These are phyloP conservation scores for Leptobrachium ailaonicum DNA, from an alignment of 2,113 vertebrate genomes.

Conservation along the genomic window DNA sequence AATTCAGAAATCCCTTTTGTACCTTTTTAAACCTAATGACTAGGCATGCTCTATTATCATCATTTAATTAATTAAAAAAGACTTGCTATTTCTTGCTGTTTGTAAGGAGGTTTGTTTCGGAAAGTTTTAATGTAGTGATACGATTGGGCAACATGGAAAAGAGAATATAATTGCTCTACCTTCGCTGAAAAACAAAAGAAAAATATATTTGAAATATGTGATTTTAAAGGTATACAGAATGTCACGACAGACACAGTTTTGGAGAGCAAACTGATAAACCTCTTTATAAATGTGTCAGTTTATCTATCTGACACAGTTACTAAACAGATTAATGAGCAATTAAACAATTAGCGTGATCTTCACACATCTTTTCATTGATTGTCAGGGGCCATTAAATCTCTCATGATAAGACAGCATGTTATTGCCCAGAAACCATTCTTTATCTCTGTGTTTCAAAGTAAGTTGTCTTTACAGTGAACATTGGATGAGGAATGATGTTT, in stretches of 20 bases:
- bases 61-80: too few relatives aligned
- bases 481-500: constrained; percentile 51
- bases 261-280: neutral
- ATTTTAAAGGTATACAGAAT: constrained; percentile 7
- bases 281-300: neutral
- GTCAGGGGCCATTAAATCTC: constrained; percentile 37
- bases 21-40: too few relatives aligned
- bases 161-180: neutral
- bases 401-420: constrained; percentile 26
- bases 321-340: constrained; percentile 39
- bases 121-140: neutral
- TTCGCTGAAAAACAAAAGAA: neutral
- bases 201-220: neutral
- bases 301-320: constrained; percentile 30
- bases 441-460: constrained; percentile 32
- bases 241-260: neutral
- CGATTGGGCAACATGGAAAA: neutral
- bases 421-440: constrained; percentile 48
- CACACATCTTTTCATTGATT: constrained; percentile 25
- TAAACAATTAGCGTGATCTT: constrained; percentile 44
- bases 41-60: too few relatives aligned
- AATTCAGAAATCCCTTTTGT: too few relatives aligned
- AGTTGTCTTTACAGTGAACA: constrained; percentile 52
- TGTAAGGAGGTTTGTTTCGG: neutral
- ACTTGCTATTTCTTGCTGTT: too few relatives aligned